Evolutionary conservation across 1,140 invertebrate genomes (phyloP).

Genomic region (Tribolium castaneum): DNA sequence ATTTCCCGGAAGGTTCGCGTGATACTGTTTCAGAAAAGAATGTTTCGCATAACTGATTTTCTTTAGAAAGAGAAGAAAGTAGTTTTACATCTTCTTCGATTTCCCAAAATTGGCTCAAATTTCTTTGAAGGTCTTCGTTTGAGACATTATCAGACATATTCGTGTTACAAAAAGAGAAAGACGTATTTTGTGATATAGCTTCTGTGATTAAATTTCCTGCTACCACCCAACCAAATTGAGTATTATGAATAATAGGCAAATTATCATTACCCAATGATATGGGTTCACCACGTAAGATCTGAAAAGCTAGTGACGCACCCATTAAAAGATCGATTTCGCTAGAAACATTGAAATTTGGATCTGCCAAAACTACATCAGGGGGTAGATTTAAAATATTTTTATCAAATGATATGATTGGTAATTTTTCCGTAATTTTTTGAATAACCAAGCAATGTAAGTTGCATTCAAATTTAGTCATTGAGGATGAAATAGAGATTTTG

Average conservation of each 20-base stretch:
- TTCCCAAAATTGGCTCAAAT: slow-evolving; percentile 56
- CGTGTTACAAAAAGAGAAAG: background rate
- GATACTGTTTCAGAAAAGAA: slow-evolving; percentile 41
- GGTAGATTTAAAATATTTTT: no score
- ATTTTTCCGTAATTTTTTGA: background rate
- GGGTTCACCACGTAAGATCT: slow-evolving; percentile 42
- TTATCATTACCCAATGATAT: slow-evolving; percentile 48
- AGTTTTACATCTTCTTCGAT: slow-evolving; percentile 48
- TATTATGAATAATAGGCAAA: slow-evolving; percentile 42
- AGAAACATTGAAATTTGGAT: background rate
- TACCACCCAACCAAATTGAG: slow-evolving; percentile 52
- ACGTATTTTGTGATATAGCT: background rate
- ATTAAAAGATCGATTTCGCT: background rate
- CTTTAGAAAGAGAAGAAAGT: background rate
- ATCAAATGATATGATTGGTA: background rate
- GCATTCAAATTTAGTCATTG: background rate
- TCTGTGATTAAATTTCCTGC: background rate
- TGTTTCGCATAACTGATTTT: slow-evolving; percentile 1
- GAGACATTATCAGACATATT: no score
- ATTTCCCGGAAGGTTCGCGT: slow-evolving; percentile 49
- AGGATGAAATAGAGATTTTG: no score
- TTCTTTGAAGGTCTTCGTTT: background rate
- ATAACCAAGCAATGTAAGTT: background rate
- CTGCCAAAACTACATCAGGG: background rate
- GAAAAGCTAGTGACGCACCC: slow-evolving; percentile 53